phyloP scores from a whole-genome alignment of 2,113 vertebrate species.

The Acinonyx jubatus region DNA sequence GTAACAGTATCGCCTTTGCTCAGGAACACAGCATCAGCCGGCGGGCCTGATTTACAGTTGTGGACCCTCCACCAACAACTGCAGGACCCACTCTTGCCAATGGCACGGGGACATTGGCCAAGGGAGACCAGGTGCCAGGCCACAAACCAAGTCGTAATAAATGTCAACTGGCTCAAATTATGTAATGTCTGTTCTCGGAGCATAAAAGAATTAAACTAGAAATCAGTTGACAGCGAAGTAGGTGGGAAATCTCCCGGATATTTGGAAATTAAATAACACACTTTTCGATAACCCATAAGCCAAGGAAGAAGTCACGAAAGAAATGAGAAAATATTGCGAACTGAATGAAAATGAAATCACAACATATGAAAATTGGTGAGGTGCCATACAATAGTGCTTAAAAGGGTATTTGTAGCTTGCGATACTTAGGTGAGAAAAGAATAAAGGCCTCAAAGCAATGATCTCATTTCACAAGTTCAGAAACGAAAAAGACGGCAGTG shows the following conservation, averaged over 20 bases:
- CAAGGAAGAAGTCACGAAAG: neutral
- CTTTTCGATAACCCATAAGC: neutral
- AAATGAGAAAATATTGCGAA: neutral
- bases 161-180: neutral
- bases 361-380: neutral
- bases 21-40: neutral
- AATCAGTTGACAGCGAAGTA: neutral
- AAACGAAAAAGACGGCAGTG: neutral
- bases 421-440: neutral
- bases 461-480: neutral
- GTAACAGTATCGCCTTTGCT: neutral
- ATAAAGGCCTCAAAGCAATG: neutral
- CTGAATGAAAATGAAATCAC: neutral
- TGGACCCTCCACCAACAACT: neutral
- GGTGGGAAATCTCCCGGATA: neutral
- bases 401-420: neutral
- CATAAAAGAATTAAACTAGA: neutral
- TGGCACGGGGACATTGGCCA: too few species aligned
- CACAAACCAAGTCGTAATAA: neutral
- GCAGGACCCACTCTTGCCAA: neutral
- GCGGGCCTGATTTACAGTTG: too few species aligned
- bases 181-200: neutral
- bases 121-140: neutral
- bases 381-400: neutral
- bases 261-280: neutral